Conservation (phyloP, 2,797 vertebrate genomes). For the Selene dorsalis region DNA sequence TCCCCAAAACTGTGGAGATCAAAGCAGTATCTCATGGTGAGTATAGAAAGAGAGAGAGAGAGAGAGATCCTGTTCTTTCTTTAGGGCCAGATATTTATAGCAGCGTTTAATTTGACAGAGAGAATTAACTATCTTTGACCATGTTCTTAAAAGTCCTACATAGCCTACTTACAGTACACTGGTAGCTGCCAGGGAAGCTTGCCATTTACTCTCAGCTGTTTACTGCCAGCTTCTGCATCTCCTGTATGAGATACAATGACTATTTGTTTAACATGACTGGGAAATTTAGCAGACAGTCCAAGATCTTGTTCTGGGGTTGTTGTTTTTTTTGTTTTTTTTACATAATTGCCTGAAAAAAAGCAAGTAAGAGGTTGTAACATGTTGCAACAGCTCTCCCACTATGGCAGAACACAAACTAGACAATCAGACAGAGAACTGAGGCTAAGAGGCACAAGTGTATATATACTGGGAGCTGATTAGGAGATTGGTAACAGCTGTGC, state of each 20-base stretch:
- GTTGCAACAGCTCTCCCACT: not conserved
- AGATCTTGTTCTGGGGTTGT: too few species aligned
- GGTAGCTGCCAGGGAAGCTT: slow-evolving; percentile 30
- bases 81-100: slow-evolving; percentile 29
- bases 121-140: slow-evolving; percentile 35
- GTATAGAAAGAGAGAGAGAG: slow-evolving; percentile 50
- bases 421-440: not conserved
- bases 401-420: not conserved
- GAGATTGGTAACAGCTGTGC: not conserved
- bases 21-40: slow-evolving; percentile 96
- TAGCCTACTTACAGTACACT: slow-evolving; percentile 19
- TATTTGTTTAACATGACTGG: slow-evolving; percentile 2
- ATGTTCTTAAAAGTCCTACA: slow-evolving; percentile 9
- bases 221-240: not conserved
- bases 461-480: not conserved
- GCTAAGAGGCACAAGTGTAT: not conserved
- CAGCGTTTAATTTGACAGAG: slow-evolving; percentile 29
- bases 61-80: slow-evolving; percentile 61
- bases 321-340: too few species aligned
- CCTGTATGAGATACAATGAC: not conserved
- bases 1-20: slow-evolving; percentile 97
- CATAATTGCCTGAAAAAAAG: too few species aligned
- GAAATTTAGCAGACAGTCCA: too few species aligned
- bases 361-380: not conserved
- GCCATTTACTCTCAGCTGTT: slow-evolving; percentile 8